Evolutionary conservation across 2,888 invertebrate genomes (phyloP).

Genomic region (Campoplex nolae): DNA sequence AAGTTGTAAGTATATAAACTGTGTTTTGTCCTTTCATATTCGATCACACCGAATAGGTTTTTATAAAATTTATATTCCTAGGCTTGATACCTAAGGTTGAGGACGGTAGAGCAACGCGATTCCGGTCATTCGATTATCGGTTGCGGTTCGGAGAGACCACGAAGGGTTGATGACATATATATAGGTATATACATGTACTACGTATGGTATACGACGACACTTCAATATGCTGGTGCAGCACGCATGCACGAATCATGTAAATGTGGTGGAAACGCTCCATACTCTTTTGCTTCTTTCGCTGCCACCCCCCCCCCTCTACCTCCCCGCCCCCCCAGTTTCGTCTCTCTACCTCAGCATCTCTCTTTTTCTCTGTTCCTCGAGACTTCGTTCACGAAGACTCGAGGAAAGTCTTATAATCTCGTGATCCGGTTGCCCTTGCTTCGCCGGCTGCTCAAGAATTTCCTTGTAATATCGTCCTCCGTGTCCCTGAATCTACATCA

Average conservation of each 20-base stretch:
- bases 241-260: conserved; percentile 45
- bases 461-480: conserved; percentile 51
- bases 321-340: background rate
- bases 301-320: background rate
- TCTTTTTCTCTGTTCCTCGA: conserved; percentile 31
- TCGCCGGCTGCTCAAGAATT: conserved; percentile 46
- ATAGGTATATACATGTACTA: background rate
- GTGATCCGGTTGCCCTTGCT: conserved; percentile 67
- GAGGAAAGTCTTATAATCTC: conserved; percentile 61
- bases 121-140: conserved; percentile 66
- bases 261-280: conserved; percentile 24
- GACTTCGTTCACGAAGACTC: conserved; percentile 47
- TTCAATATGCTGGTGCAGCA: conserved; percentile 1
- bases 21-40: background rate
- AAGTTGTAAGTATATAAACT: background rate
- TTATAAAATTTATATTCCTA: conserved; percentile 24
- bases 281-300: background rate
- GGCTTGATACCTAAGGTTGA: conserved; percentile 17
- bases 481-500: conserved; percentile 57
- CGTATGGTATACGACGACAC: conserved; percentile 25
- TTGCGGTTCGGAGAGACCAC: conserved; percentile 56
- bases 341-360: conserved; percentile 2
- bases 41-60: background rate
- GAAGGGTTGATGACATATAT: conserved; percentile 46
- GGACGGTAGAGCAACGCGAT: conserved; percentile 51